Base-by-base conservation (phyloP, 2,113 vertebrate genomes). In the Oreocharis arfaki region DNA sequence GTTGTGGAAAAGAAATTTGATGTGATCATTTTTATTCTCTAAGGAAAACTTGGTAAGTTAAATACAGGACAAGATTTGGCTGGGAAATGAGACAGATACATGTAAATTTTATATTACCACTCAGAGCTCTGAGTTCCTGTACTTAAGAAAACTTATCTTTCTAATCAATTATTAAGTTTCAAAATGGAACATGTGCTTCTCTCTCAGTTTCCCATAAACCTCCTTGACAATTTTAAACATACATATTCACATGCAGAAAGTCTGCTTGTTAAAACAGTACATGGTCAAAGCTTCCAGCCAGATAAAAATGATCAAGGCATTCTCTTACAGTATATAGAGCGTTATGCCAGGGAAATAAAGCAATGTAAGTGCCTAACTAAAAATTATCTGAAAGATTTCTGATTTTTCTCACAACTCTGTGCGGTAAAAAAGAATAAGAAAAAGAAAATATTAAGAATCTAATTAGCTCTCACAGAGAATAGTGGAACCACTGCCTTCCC, bases 81-180 rank as follows among this genome's bases (percentile, higher is more conserved):
- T 92, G 82, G 90, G 93, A 87, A 96, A 61, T 53, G 77, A 93
- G 85, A 70, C 63, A 95, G 93, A 95, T 90, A 75, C 68, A 95
- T 95, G 94, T 92, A 97, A 94, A 95, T 96, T 97, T 97, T 90
- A 90, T 77, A 84, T 91, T 89, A 52, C 50, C 21, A 78, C 82
- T 93, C 92, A 89, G 69, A 90, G 53, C 50, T 98, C 84, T 69
- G 93, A 84, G 84, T 93, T 93, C 79, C 79, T 89, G 67, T 90
- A 75, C 82, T 95, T 93, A 82, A 94, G 94, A 96, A 97, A 97
- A 94, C 92, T 95, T 97, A 93, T 94, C 95, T 96, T 85, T 75
- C 86, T 97, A 91, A 98, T 97, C 82, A 97, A 97, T 97, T 97
- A 96, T 94, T 93, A 94, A 97, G 81, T 91, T 96, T 96, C 49